Conservation (phyloP, 2,797 vertebrate species). For the Typhlichthys subterraneus region DNA sequence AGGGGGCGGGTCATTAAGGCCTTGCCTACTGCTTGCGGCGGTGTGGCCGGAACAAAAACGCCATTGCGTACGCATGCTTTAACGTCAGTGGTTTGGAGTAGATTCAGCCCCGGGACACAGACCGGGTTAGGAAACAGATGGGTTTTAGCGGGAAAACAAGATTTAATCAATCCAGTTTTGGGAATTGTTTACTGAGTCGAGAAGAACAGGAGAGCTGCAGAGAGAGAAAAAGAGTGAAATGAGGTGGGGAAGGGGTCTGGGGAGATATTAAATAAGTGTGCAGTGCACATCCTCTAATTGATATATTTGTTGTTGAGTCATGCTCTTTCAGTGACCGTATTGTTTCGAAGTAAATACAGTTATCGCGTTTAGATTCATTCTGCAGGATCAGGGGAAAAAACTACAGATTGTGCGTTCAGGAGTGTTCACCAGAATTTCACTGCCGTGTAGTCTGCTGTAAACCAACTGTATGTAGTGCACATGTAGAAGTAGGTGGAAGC, state of each 20-base stretch:
- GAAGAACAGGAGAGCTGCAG: neutral
- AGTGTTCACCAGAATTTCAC: constrained; percentile 24
- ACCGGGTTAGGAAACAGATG: constrained; percentile 49
- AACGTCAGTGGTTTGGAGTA: constrained; percentile 54
- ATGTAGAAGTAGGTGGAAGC: constrained; percentile 47
- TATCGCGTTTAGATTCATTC: constrained; percentile 30
- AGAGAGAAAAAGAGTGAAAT: neutral
- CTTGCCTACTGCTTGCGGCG: constrained; percentile 15
- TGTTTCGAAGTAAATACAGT: constrained; percentile 38
- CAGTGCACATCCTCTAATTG: constrained; percentile 47
- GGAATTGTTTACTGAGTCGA: constrained; percentile 29
- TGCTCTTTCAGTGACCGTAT: constrained; percentile 45
- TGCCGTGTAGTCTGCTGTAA: constrained; percentile 20
- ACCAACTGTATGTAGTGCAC: constrained; percentile 26
- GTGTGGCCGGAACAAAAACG: constrained; percentile 14
- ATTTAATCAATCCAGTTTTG: constrained; percentile 58
- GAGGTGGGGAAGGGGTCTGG: neutral
- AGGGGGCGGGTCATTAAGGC: neutral
- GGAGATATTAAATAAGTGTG: constrained; percentile 54
- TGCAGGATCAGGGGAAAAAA: constrained; percentile 19
- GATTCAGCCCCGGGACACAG: constrained; percentile 48
- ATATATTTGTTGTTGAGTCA: constrained; percentile 56
- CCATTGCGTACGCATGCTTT: constrained; percentile 37
- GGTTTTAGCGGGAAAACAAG: constrained; percentile 41
- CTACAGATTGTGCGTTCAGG: constrained; percentile 2